Evolutionary conservation across 2,113 vertebrate genomes (phyloP).

Genomic region (Sylvilagus bachmani): DNA sequence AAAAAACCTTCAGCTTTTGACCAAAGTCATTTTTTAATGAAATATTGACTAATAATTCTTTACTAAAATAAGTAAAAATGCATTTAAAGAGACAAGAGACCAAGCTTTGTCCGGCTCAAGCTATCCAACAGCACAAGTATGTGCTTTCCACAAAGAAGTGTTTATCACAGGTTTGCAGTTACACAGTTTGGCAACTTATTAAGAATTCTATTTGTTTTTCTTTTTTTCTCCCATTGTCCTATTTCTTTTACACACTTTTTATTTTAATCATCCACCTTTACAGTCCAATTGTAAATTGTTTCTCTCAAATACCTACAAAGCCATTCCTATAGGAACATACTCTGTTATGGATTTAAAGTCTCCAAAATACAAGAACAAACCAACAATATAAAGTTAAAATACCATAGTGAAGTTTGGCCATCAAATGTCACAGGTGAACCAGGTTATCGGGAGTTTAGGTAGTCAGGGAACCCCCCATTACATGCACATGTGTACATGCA

Average conservation of each 20-base stretch:
- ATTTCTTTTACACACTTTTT: slow-evolving; percentile 38
- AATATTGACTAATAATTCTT: slow-evolving; percentile 75
- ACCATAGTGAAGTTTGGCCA: slow-evolving; percentile 6
- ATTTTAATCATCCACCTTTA: background rate
- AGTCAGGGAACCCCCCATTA: background rate
- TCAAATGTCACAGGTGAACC: slow-evolving; percentile 1
- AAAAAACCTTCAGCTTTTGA: slow-evolving; percentile 70
- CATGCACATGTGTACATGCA: background rate
- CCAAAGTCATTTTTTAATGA: slow-evolving; percentile 80
- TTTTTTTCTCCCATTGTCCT: slow-evolving; percentile 27
- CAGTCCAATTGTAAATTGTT: slow-evolving; percentile 52
- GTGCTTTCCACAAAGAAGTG: background rate
- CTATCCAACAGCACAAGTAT: slow-evolving; percentile 18
- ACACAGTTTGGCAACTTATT: background rate
- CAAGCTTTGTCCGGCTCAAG: slow-evolving; percentile 69
- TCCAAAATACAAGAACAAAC: slow-evolving; percentile 66
- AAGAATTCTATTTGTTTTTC: slow-evolving; percentile 51
- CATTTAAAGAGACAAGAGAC: slow-evolving; percentile 65
- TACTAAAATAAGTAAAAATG: slow-evolving; percentile 73
- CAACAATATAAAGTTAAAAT: slow-evolving; percentile 49
- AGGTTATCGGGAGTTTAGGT: background rate
- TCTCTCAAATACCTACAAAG: slow-evolving; percentile 46
- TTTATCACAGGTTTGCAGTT: slow-evolving; percentile 60
- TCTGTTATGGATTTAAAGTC: slow-evolving; percentile 14
- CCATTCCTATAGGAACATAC: slow-evolving; percentile 1